A percentile compares a stretch with the other conserved stretches of the same genome.
Conservation (phyloP, 2,797 vertebrate genomes). For the Myotis vivesi region DNA sequence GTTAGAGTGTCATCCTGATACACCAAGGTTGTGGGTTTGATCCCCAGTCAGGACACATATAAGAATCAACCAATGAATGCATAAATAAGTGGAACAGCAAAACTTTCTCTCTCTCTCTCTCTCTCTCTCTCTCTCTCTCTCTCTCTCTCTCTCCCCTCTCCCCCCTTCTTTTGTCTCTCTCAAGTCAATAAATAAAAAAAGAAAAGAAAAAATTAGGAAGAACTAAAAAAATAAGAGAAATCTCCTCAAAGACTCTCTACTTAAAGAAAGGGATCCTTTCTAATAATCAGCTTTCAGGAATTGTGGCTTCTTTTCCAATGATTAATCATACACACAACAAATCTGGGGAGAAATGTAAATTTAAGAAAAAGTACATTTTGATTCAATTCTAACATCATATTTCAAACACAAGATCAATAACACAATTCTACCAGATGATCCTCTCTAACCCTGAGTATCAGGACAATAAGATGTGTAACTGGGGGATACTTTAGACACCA, state of each 20-base stretch:
- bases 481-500: background rate
- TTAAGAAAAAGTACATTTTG: conserved; percentile 58
- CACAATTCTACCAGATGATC: background rate
- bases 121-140: too few species aligned
- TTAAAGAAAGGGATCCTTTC: conserved; percentile 42
- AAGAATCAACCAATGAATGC: too few species aligned
- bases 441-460: background rate
- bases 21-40: too few species aligned
- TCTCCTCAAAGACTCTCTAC: background rate
- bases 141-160: too few species aligned
- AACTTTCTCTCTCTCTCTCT: background rate
- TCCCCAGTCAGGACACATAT: too few species aligned
- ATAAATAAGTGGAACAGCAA: too few species aligned
- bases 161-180: background rate
- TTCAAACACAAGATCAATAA: conserved; percentile 42
- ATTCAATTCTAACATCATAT: conserved; percentile 52
- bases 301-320: conserved; percentile 22
- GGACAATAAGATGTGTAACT: background rate
- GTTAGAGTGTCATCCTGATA: background rate
- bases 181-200: background rate
- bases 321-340: conserved; percentile 55
- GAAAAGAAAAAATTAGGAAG: background rate
- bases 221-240: conserved; percentile 58
- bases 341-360: conserved; percentile 57
- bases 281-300: conserved; percentile 49